These are phyloP conservation scores for Panzeria rudis DNA, from an alignment of 2,888 invertebrate species.

Conservation along the genomic window DNA sequence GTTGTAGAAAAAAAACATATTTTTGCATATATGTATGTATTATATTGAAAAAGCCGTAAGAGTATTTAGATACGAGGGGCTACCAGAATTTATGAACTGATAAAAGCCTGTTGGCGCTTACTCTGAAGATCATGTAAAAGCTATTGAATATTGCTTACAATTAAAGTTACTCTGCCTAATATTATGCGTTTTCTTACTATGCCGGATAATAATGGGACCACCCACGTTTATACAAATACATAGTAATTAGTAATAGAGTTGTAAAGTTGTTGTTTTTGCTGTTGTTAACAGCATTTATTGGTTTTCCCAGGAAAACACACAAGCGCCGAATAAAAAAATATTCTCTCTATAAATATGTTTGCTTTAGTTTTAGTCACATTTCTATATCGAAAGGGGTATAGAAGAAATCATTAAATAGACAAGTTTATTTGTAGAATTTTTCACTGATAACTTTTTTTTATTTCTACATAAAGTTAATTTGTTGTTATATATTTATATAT, in stretches of 20 bases:
- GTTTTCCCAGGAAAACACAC: constrained; percentile 57
- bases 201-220: no score
- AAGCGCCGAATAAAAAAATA: constrained; percentile 35
- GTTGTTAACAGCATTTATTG: constrained; percentile 61
- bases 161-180: not conserved
- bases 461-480: not conserved
- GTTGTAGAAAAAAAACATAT: not conserved
- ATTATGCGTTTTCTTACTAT: not conserved
- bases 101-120: not conserved
- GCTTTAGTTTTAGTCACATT: not conserved
- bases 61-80: not conserved
- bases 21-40: not conserved
- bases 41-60: not conserved
- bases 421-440: not conserved
- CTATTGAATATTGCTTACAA: not conserved
- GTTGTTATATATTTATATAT: not conserved
- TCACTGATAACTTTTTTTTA: not conserved
- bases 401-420: not conserved
- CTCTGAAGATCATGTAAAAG: not conserved
- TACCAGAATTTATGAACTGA: not conserved
- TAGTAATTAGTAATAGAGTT: constrained; percentile 58
- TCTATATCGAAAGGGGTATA: not conserved
- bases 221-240: constrained; percentile 5
- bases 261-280: constrained; percentile 31
- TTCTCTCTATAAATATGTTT: constrained; percentile 48